phyloP scores from a whole-genome alignment of 2,113 vertebrate species.

The Ceyx margarethae region DNA sequence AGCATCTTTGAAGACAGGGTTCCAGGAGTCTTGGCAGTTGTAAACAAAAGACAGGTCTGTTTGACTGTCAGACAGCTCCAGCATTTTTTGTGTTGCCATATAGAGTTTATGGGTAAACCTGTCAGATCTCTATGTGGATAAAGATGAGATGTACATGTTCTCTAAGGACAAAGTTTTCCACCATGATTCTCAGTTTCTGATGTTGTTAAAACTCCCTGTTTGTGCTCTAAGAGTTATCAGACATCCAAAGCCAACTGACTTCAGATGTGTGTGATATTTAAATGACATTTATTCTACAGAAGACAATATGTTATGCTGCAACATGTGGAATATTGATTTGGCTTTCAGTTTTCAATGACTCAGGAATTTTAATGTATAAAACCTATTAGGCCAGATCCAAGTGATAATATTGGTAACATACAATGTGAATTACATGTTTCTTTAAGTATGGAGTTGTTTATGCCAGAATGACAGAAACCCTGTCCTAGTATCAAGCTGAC shows the following conservation, averaged over 20 bases:
- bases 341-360: background rate
- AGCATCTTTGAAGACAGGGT: background rate
- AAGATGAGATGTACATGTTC: background rate
- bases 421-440: background rate
- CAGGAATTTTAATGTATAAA: background rate
- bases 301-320: background rate
- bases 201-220: background rate
- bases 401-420: background rate
- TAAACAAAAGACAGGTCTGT: background rate
- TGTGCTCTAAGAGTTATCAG: background rate
- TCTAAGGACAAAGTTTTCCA: background rate
- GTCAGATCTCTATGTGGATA: background rate
- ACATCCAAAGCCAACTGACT: background rate
- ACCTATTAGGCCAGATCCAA: background rate
- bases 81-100: background rate
- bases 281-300: background rate
- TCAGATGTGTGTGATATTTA: background rate
- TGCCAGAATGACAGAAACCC: background rate
- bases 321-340: background rate
- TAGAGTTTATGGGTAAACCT: background rate
- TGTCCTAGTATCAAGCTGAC: background rate
- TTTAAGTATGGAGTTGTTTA: background rate
- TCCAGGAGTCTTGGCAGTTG: background rate
- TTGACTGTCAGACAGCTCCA: slow-evolving; percentile 1
- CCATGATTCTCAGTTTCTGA: background rate